Evolutionary conservation across 2,113 vertebrate genomes (phyloP).

Genomic region (Lagopus muta): DNA sequence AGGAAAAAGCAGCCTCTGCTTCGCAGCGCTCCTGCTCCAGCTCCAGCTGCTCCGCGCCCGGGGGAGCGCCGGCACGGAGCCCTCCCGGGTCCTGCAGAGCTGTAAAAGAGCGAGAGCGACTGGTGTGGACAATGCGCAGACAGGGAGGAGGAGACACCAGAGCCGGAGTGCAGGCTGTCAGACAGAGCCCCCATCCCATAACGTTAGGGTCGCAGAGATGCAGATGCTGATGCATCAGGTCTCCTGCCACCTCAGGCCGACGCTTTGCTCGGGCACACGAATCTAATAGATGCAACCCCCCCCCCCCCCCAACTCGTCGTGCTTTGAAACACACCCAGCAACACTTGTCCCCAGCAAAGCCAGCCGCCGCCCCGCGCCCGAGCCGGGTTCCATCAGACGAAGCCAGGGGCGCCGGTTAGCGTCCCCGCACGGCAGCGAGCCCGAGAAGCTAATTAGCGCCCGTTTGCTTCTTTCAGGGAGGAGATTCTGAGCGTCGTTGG

Average conservation of each 20-base stretch:
- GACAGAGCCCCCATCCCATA: not conserved
- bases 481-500: not conserved
- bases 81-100: not conserved
- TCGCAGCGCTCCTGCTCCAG: not conserved
- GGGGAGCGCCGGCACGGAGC: accelerated
- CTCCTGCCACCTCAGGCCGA: not conserved
- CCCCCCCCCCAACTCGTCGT: too few species aligned
- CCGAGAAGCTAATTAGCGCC: not conserved
- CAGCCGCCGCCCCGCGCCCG: too few species aligned
- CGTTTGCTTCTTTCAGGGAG: not conserved
- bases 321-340: not conserved
- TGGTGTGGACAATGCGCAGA: too few species aligned
- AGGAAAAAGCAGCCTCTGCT: not conserved
- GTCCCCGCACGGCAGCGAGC: not conserved
- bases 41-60: not conserved
- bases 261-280: not conserved
- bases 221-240: too few species aligned
- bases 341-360: not conserved
- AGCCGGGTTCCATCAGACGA: not conserved
- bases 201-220: too few species aligned
- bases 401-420: not conserved
- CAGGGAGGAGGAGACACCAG: not conserved
- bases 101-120: not conserved
- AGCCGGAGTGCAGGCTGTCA: not conserved
- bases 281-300: not conserved